Percentiles rank a stretch among this genome's conserved stretches.
Evolutionary conservation across 2,113 vertebrate species (phyloP).

Genomic region (Colinus virginianus): DNA sequence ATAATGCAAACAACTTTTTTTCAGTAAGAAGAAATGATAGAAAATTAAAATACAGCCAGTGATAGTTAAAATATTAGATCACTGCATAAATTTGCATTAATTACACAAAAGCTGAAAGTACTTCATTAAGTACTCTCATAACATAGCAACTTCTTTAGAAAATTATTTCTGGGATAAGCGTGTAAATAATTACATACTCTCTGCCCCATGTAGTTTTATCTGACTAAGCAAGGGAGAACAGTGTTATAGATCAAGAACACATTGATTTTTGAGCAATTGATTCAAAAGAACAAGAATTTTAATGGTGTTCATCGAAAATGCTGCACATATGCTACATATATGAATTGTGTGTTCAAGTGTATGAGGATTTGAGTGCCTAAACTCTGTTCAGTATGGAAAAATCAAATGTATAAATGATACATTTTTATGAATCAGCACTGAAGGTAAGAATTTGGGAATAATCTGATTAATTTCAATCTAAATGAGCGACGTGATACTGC

Average conservation of each 20-base stretch:
- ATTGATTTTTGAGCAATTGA: constrained; percentile 48
- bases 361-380: constrained; percentile 21
- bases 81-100: constrained; percentile 66
- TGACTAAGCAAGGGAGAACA: neutral
- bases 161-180: constrained; percentile 62
- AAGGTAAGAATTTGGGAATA: constrained; percentile 17
- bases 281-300: constrained; percentile 63
- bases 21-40: neutral
- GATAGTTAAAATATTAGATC: constrained; percentile 66
- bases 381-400: constrained; percentile 34
- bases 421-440: constrained; percentile 26
- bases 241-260: constrained; percentile 33
- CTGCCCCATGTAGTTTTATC: constrained; percentile 47
- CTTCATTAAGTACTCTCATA: constrained; percentile 58
- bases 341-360: constrained; percentile 36
- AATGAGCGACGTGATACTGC: constrained; percentile 12
- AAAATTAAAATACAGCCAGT: constrained; percentile 44
- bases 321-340: neutral
- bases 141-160: constrained; percentile 56
- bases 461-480: constrained; percentile 50
- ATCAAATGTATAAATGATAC: constrained; percentile 24
- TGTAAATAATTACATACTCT: constrained; percentile 66
- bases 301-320: constrained; percentile 51
- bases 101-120: constrained; percentile 64
- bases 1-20: constrained; percentile 51